phyloP scores from a whole-genome alignment of 2,113 vertebrate species.

The Melanostigma gelatinosum region DNA sequence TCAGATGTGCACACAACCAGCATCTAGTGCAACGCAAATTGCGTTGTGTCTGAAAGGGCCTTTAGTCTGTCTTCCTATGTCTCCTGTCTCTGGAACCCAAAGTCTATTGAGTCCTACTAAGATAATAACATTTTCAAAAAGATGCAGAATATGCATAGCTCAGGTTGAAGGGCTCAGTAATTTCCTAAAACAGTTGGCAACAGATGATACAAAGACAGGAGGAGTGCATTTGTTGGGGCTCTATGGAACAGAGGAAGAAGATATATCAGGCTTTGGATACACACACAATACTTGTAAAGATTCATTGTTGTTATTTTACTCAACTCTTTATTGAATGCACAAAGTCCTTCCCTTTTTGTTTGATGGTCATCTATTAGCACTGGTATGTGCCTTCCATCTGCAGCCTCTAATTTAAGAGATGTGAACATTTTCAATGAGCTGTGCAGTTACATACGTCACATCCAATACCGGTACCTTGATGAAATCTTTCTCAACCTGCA shows the following conservation, averaged over 20 bases:
- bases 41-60: neutral
- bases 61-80: neutral
- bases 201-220: neutral
- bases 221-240: neutral
- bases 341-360: neutral
- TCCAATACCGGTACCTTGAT: neutral
- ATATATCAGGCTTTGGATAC: neutral
- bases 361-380: slow-evolving; percentile 18
- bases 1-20: too few relatives aligned
- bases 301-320: neutral
- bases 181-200: neutral
- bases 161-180: neutral
- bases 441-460: neutral
- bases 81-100: neutral
- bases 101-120: too few relatives aligned
- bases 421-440: slow-evolving; percentile 27
- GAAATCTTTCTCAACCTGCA: slow-evolving; percentile 16
- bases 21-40: neutral
- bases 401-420: slow-evolving; percentile 45
- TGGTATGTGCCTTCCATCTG: slow-evolving; percentile 30
- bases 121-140: neutral
- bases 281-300: neutral
- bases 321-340: neutral
- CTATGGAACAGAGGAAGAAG: neutral
- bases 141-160: neutral